Conservation (phyloP, 1,140 invertebrate genomes). For the Solenopsis invicta region DNA sequence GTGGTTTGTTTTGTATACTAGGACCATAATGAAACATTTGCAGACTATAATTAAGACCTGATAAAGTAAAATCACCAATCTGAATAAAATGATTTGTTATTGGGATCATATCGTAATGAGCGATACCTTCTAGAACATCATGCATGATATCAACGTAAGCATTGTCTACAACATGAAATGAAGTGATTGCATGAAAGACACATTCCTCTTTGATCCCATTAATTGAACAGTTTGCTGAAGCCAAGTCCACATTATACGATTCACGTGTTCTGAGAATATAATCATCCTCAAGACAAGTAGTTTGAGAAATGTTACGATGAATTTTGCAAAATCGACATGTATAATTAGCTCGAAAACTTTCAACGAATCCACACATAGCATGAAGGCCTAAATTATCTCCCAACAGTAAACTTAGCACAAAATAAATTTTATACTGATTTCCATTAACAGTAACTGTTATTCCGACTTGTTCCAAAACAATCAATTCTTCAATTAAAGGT, state of each 20-base stretch:
- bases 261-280: neutral
- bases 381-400: neutral
- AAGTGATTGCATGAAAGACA: neutral
- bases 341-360: slow-evolving; percentile 16
- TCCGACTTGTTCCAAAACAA: neutral
- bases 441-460: slow-evolving; percentile 28
- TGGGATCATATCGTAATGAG: slow-evolving; percentile 2
- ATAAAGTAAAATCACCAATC: slow-evolving; percentile 15
- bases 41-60: neutral
- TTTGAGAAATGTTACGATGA: neutral
- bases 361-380: slow-evolving; percentile 7
- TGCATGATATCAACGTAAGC: neutral
- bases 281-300: neutral
- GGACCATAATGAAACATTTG: slow-evolving; percentile 17
- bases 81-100: slow-evolving; percentile 2
- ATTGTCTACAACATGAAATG: slow-evolving; percentile 16
- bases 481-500: slow-evolving; percentile 21
- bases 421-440: slow-evolving; percentile 17
- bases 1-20: slow-evolving; percentile 14
- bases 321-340: slow-evolving; percentile 30
- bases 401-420: slow-evolving; percentile 1
- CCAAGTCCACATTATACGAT: neutral
- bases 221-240: neutral
- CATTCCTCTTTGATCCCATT: slow-evolving; percentile 16
- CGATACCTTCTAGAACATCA: too few relatives aligned